A percentile compares a stretch with the other conserved stretches of the same genome.
These are phyloP conservation scores for Nyctibius grandis DNA, from an alignment of 2,797 vertebrate species.

Conservation along the genomic window DNA sequence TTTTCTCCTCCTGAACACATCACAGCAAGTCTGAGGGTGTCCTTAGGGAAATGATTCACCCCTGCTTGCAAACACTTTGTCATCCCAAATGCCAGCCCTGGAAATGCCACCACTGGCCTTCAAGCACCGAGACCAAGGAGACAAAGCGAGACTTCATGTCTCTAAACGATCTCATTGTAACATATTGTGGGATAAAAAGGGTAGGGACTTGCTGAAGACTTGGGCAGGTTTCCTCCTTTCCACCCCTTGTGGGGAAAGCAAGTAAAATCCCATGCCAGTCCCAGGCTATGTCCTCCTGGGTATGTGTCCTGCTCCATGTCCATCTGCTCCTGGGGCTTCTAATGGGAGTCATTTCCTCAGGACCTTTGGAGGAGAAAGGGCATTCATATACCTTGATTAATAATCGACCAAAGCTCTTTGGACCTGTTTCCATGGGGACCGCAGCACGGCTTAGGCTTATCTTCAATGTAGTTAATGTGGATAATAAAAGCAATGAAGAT, in stretches of 20 bases:
- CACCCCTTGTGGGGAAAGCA: background rate
- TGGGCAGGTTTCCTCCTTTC: background rate
- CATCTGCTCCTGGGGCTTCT: background rate
- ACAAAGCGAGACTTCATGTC: background rate
- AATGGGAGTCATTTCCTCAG: background rate
- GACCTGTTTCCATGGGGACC: conserved; percentile 55
- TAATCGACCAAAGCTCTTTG: background rate
- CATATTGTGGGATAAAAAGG: background rate
- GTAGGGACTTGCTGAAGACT: background rate
- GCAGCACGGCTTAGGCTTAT: background rate
- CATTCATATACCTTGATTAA: background rate
- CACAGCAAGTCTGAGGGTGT: background rate
- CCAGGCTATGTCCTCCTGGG: background rate
- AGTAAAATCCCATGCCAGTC: background rate
- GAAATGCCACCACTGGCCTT: background rate
- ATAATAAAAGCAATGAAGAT: background rate
- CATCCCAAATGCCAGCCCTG: conserved; percentile 9
- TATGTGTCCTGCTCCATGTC: background rate
- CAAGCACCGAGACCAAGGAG: background rate
- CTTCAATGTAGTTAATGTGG: background rate
- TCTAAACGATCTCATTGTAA: background rate
- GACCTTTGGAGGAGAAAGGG: background rate
- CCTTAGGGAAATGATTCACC: conserved; percentile 35
- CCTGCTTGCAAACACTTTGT: conserved; percentile 39
- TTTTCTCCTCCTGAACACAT: background rate